phyloP scores from a whole-genome alignment of 2,797 vertebrate species.

The Antrozous pallidus region DNA sequence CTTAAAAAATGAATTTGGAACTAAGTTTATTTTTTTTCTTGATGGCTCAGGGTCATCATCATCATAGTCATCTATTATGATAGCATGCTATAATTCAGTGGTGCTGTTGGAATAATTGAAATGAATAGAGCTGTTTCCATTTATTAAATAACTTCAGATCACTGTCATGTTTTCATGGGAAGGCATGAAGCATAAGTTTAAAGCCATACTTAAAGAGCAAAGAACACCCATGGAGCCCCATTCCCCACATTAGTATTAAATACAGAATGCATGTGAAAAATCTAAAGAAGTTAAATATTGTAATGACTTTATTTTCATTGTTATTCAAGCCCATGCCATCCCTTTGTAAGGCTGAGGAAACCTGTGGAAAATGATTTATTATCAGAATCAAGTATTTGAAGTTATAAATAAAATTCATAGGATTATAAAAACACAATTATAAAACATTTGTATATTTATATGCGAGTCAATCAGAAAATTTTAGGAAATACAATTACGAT shows the following conservation, averaged over 20 bases:
- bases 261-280: not conserved
- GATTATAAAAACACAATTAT: not conserved
- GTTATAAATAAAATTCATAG: not conserved
- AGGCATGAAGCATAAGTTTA: not conserved
- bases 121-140: not conserved
- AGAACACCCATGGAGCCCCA: not conserved
- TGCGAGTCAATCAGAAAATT: not conserved
- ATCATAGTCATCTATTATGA: conserved; percentile 5
- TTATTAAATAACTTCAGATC: conserved; percentile 16
- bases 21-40: conserved; percentile 31
- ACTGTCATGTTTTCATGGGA: not conserved
- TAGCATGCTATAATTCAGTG: not conserved
- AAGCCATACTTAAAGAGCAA: not conserved
- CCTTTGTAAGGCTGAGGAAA: not conserved
- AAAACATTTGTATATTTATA: not conserved
- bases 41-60: conserved; percentile 44
- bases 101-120: not conserved
- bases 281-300: not conserved
- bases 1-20: conserved; percentile 42
- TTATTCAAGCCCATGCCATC: not conserved
- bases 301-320: not conserved
- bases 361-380: not conserved
- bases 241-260: not conserved
- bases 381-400: not conserved
- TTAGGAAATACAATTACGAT: not conserved